phyloP scores from a whole-genome alignment of 1,140 invertebrate genomes.

The Bombus breviceps region DNA sequence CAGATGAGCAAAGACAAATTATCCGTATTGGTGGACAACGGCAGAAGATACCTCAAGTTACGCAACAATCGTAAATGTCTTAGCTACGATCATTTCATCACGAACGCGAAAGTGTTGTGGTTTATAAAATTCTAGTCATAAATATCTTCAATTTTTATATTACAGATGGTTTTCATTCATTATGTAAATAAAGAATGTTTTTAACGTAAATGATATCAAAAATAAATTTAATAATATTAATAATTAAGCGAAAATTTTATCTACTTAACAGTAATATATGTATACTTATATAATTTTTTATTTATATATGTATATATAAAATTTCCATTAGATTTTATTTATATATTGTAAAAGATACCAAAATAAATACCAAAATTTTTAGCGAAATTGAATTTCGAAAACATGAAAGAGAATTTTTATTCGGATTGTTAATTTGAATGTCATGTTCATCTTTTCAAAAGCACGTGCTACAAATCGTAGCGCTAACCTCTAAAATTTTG shows the following conservation, averaged over 20 bases:
- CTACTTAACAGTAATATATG: not conserved
- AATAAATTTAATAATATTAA: not conserved
- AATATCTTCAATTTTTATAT: conserved; percentile 1
- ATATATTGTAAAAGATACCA: not conserved
- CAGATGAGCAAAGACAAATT: conserved; percentile 78
- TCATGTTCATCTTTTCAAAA: not conserved
- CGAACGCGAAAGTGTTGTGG: not conserved
- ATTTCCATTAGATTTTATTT: not conserved
- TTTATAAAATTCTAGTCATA: conserved; percentile 54
- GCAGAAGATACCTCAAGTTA: conserved; percentile 70
- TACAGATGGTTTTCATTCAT: conserved; percentile 4
- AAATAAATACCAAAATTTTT: conserved; percentile 6
- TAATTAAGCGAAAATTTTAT: conserved; percentile 4
- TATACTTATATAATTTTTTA: not conserved
- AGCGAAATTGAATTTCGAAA: not conserved
- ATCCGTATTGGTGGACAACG: conserved; percentile 76
- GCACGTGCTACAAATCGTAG: not conserved
- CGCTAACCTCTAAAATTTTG: conserved; percentile 28
- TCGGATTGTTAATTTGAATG: not conserved
- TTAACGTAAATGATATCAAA: not conserved
- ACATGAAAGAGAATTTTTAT: not conserved
- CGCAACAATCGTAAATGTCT: conserved; percentile 67
- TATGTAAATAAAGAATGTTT: conserved; percentile 5
- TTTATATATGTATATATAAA: not conserved
- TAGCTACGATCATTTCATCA: not conserved